Base-by-base conservation (phyloP, 2,888 invertebrate species). In the Mesopsocus fuscifrons region DNA sequence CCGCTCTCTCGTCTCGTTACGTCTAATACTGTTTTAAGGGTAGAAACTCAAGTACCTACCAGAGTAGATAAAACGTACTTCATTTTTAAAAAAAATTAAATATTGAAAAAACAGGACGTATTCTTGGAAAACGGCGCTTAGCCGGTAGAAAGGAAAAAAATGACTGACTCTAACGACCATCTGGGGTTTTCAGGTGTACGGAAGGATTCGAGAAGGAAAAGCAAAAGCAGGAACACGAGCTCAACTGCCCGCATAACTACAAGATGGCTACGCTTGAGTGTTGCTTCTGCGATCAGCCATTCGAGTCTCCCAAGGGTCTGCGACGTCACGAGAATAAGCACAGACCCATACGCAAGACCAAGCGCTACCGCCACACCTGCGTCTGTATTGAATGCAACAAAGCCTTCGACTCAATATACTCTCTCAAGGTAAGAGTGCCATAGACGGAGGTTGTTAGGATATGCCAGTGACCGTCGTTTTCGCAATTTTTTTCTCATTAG, bases 131-230 rank as follows among this genome's bases (percentile, higher is more conserved):
- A n/a, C n/a, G n/a, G n/a, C n/a, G n/a, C n/a, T n/a, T n/a, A n/a
- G n/a, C n/a, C n/a, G n/a, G n/a, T n/a, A n/a, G n/a, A n/a, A n/a
- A n/a, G n/a, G n/a, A n/a, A n/a, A n/a, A n/a, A n/a, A n/a, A n/a
- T n/a, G n/a, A n/a, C n/a, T n/a, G n/a, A n/a, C n/a, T n/a, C n/a
- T n/a, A n/a, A n/a, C n/a, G n/a, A n/a, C n/a, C n/a, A n/a, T n/a
- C n/a, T n/a, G n/a, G n/a, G n/a, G n/a, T 9, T 34, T 16, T 18
- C 15, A 38, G 38, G 3, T 38, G 38, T 38, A 38, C 17, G 6
- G 38, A 38, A 21, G 38, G 38, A 20, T 38, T 38, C 20, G 38
- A 38, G 11, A 38, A 38, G 38, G 38, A 38, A 20, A 38, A 38
- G 11, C 18, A 16, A 17, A 38, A 38, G 20, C 38, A 38, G 21